Conservation (phyloP, 1,140 invertebrate species). For the Globodera rostochiensis region DNA sequence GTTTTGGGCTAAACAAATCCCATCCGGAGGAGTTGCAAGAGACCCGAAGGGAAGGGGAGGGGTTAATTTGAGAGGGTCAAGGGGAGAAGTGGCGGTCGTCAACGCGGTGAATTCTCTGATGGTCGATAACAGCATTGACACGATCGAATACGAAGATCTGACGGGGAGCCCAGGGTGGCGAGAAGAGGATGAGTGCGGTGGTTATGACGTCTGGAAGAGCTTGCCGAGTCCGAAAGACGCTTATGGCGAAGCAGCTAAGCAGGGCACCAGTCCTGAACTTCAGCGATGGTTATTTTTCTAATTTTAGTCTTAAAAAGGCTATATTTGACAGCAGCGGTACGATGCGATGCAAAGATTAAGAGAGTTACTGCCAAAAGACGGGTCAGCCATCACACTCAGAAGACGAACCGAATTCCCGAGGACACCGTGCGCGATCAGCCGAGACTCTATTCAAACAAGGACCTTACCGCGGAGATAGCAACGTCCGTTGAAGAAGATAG, state of each 20-base stretch:
- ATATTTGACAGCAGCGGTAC: too few relatives aligned
- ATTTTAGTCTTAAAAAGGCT: too few relatives aligned
- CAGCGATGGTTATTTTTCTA: too few relatives aligned
- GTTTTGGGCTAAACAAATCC: conserved; percentile 24
- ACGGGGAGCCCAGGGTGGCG: neutral
- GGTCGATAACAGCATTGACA: neutral
- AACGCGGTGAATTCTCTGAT: neutral
- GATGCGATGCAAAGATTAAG: neutral
- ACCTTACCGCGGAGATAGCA: neutral
- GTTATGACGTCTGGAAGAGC: neutral
- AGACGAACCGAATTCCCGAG: neutral
- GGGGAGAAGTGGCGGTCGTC: neutral
- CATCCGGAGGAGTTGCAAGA: neutral
- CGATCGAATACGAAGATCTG: neutral
- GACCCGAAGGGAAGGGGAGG: neutral
- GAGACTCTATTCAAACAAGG: neutral
- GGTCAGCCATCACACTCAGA: neutral
- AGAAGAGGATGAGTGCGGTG: neutral
- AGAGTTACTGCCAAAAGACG: neutral
- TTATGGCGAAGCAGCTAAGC: neutral
- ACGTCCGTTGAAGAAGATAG: neutral
- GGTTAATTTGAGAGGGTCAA: neutral
- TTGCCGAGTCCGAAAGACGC: too few relatives aligned
- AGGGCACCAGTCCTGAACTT: neutral
- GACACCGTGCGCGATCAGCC: neutral